These are phyloP conservation scores for Myotis brandtii DNA, from an alignment of 2,113 vertebrate genomes.

Conservation along the genomic window DNA sequence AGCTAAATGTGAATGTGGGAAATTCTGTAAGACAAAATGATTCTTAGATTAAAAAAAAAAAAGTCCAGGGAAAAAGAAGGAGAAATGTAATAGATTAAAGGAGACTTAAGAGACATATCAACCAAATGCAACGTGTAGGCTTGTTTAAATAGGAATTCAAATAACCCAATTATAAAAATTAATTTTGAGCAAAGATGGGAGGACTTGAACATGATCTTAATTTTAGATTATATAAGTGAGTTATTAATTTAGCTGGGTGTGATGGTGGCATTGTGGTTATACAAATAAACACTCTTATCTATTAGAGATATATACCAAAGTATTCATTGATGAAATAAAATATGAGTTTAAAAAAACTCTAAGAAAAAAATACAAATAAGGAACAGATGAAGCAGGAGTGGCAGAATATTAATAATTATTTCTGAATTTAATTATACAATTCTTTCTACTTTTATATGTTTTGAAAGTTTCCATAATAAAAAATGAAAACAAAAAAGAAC, in stretches of 20 bases:
- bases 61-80: background rate
- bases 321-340: constrained; percentile 2
- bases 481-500: background rate
- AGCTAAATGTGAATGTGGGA: background rate
- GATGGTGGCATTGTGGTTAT: background rate
- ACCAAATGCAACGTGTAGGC: background rate
- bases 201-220: background rate
- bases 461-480: background rate
- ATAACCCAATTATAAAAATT: background rate
- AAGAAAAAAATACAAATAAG: background rate
- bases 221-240: background rate
- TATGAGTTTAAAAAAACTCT: background rate
- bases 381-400: background rate
- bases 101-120: background rate
- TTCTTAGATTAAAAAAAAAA: background rate
- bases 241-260: background rate
- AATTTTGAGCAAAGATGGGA: constrained; percentile 11
- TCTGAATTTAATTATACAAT: background rate
- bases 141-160: background rate
- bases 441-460: constrained; percentile 5
- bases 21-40: background rate
- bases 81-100: background rate
- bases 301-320: background rate
- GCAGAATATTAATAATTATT: background rate
- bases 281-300: background rate